Percentiles rank a stretch among this genome's conserved stretches.
phyloP scores from a whole-genome alignment of 1,140 invertebrate species.

The Drosophila triauraria region DNA sequence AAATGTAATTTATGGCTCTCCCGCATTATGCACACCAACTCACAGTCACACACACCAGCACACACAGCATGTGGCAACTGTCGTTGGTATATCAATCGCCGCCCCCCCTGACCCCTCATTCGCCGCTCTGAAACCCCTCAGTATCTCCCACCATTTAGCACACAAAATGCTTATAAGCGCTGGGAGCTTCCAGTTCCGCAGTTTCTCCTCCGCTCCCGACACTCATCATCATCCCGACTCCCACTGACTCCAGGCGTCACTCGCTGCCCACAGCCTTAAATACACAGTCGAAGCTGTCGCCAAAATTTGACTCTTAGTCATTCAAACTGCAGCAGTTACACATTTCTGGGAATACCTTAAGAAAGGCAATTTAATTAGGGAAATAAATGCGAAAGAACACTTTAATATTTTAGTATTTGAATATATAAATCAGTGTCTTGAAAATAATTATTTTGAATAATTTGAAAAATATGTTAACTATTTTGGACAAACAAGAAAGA shows the following conservation, averaged over 20 bases:
- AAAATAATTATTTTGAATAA: too few species aligned
- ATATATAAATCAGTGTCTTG: too few species aligned
- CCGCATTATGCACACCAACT: conserved; percentile 80
- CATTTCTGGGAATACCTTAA: not conserved
- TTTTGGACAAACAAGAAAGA: too few species aligned
- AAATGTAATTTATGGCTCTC: conserved; percentile 85
- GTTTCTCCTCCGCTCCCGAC: conserved; percentile 21
- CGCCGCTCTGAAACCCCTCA: not conserved
- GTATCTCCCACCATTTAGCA: conserved; percentile 52
- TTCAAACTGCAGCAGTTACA: conserved; percentile 40
- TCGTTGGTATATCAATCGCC: conserved; percentile 34
- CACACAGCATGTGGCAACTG: conserved; percentile 51
- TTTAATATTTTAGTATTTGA: too few species aligned
- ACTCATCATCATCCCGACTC: conserved; percentile 22
- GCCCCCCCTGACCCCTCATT: conserved; percentile 25
- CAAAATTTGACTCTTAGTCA: conserved; percentile 68
- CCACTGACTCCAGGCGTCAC: conserved; percentile 23
- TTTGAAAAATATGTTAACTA: too few species aligned
- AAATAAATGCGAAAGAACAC: too few species aligned
- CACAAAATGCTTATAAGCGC: conserved; percentile 77
- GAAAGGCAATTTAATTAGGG: not conserved
- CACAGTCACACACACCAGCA: conserved; percentile 44
- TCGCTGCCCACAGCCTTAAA: conserved; percentile 57
- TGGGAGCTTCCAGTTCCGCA: conserved; percentile 23
- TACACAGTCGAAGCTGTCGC: conserved; percentile 69